phyloP scores from a whole-genome alignment of 2,888 invertebrate genomes.

The Anagyrus pseudococci region DNA sequence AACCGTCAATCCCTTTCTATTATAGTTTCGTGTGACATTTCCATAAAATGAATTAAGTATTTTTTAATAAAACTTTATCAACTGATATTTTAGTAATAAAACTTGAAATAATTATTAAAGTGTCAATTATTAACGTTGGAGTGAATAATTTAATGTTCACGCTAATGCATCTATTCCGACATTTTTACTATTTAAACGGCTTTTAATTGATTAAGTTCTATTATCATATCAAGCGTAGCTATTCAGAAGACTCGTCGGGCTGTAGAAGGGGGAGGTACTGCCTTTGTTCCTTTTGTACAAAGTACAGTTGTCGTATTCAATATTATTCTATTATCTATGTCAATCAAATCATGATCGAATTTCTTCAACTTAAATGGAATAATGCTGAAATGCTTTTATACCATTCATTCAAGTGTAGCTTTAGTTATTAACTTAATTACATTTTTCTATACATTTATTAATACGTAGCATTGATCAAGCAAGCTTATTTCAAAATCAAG shows the following conservation, averaged over 20 bases:
- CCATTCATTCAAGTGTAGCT: slow-evolving; percentile 19
- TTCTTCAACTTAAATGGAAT: slow-evolving; percentile 22
- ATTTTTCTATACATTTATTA: neutral
- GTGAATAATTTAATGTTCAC: too few relatives aligned
- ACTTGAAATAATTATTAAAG: too few relatives aligned
- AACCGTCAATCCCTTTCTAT: too few relatives aligned
- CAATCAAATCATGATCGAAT: slow-evolving; percentile 34
- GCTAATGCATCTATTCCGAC: too few relatives aligned
- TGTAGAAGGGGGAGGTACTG: slow-evolving; percentile 6
- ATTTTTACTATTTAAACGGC: slow-evolving; percentile 16
- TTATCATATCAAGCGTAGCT: slow-evolving; percentile 25
- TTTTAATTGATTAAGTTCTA: slow-evolving; percentile 34
- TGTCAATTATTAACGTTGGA: too few relatives aligned
- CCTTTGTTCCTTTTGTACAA: slow-evolving; percentile 26
- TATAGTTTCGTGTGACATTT: too few relatives aligned
- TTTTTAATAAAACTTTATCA: too few relatives aligned
- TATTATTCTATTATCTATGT: slow-evolving; percentile 32
- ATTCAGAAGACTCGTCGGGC: slow-evolving; percentile 18
- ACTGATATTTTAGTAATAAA: slow-evolving; percentile 14
- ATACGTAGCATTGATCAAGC: too few relatives aligned
- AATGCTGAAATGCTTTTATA: slow-evolving; percentile 32
- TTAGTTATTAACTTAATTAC: slow-evolving; percentile 14
- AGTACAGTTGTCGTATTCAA: slow-evolving; percentile 28
- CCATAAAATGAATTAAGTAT: too few relatives aligned
- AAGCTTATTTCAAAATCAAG: neutral